phyloP scores from a whole-genome alignment of 2,797 vertebrate genomes.

The Phoebastria nigripes region DNA sequence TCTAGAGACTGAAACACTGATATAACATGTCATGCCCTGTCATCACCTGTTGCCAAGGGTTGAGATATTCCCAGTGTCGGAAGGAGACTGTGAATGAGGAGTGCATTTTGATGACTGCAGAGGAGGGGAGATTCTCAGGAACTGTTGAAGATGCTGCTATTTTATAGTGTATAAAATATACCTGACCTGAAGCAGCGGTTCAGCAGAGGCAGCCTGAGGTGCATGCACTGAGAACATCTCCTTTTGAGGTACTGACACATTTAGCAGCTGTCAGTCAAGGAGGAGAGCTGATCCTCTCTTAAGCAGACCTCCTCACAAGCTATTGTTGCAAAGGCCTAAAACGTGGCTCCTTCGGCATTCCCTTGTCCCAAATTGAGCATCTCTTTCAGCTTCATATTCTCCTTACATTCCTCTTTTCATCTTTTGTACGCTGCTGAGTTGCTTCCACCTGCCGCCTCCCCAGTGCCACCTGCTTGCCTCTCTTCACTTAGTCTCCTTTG shows the following conservation, averaged over 20 bases:
- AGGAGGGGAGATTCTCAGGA: slow-evolving; percentile 10
- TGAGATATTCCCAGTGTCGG: slow-evolving; percentile 12
- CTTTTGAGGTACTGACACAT: slow-evolving; percentile 7
- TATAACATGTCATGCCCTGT: slow-evolving; percentile 44
- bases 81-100: slow-evolving; percentile 21
- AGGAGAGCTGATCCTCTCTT: slow-evolving; percentile 4
- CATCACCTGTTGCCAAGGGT: slow-evolving; percentile 55
- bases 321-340: slow-evolving; percentile 14
- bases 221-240: not conserved
- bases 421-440: not conserved
- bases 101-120: slow-evolving; percentile 41
- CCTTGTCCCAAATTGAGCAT: not conserved
- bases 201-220: slow-evolving; percentile 36
- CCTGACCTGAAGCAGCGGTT: slow-evolving; percentile 6
- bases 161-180: not conserved
- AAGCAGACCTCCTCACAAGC: slow-evolving; percentile 2
- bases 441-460: not conserved
- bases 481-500: not conserved
- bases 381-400: not conserved
- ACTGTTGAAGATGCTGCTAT: not conserved
- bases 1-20: slow-evolving; percentile 1
- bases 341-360: not conserved
- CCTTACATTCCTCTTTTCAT: not conserved
- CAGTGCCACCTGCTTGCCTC: slow-evolving; percentile 4
- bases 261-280: slow-evolving; percentile 46